These are phyloP conservation scores for Dinomys branickii DNA, from an alignment of 2,113 vertebrate genomes.

Conservation along the genomic window DNA sequence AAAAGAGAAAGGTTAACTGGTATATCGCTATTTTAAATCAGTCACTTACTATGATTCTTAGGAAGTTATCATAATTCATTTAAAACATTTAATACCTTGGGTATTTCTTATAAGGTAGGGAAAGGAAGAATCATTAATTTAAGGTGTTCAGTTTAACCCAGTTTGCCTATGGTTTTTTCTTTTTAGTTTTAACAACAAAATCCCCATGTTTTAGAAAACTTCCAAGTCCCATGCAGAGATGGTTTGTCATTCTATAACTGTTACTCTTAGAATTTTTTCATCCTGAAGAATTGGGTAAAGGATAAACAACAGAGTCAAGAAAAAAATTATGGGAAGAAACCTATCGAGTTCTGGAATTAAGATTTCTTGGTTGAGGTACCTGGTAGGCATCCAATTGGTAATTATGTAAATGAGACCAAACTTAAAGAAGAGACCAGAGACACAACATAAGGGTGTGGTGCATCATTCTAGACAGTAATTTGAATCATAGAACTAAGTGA, in stretches of 20 bases:
- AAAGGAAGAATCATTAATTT: neutral
- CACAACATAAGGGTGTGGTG: neutral
- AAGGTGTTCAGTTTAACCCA: neutral
- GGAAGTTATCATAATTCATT: conserved; percentile 11
- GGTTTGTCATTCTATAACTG: neutral
- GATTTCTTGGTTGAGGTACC: neutral
- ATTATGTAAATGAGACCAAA: neutral
- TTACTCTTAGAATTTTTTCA: neutral
- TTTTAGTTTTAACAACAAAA: neutral
- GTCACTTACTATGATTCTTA: neutral
- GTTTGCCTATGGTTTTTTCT: neutral
- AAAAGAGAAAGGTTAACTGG: neutral
- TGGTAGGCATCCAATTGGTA: neutral
- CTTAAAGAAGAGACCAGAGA: neutral
- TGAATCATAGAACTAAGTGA: neutral
- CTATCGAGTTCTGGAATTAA: neutral
- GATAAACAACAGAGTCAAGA: neutral
- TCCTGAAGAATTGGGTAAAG: neutral
- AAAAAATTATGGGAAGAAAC: neutral
- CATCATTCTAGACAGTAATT: neutral
- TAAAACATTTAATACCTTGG: neutral
- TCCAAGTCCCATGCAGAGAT: neutral
- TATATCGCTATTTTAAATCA: neutral
- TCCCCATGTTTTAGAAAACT: neutral
- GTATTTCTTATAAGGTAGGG: neutral